Percentiles rank a stretch among this genome's conserved stretches.
Evolutionary conservation across 2,888 invertebrate genomes (phyloP).

Genomic region (Argyra leucocephala): DNA sequence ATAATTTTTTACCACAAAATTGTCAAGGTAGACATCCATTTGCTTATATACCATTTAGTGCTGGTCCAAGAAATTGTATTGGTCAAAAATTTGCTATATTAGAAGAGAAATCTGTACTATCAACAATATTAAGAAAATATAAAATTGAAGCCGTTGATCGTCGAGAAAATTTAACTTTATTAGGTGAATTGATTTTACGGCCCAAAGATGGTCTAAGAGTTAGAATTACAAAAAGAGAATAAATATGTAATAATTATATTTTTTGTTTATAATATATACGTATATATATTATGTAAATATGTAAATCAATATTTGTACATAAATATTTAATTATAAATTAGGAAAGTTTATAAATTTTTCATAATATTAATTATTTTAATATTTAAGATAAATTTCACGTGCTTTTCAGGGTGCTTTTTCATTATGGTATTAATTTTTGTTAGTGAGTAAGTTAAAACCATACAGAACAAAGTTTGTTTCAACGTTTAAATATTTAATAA

Average conservation of each 20-base stretch:
- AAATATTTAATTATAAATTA: too few species aligned
- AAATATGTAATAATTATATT: conserved; percentile 15
- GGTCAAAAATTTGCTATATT: conserved; percentile 52
- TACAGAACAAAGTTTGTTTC: too few species aligned
- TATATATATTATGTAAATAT: not conserved
- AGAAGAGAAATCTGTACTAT: conserved; percentile 51
- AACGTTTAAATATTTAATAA: too few species aligned
- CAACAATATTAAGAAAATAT: conserved; percentile 50
- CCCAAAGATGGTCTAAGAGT: conserved; percentile 50
- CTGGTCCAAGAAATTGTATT: conserved; percentile 53
- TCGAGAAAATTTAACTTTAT: conserved; percentile 48
- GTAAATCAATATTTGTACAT: too few species aligned
- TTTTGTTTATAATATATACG: conserved; percentile 9
- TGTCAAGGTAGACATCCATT: conserved; percentile 52
- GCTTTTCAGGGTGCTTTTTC: too few species aligned
- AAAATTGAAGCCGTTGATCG: conserved; percentile 48
- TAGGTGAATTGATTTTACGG: conserved; percentile 52
- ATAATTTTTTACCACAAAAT: conserved; percentile 60
- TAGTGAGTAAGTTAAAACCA: too few species aligned
- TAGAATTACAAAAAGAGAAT: conserved; percentile 39
- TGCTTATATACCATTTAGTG: conserved; percentile 60
- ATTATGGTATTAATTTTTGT: too few species aligned
- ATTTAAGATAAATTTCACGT: too few species aligned
- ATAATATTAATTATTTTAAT: too few species aligned
- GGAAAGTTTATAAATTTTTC: too few species aligned